Base-by-base conservation (phyloP, 2,888 invertebrate species). In the Microplitis deprimator region DNA sequence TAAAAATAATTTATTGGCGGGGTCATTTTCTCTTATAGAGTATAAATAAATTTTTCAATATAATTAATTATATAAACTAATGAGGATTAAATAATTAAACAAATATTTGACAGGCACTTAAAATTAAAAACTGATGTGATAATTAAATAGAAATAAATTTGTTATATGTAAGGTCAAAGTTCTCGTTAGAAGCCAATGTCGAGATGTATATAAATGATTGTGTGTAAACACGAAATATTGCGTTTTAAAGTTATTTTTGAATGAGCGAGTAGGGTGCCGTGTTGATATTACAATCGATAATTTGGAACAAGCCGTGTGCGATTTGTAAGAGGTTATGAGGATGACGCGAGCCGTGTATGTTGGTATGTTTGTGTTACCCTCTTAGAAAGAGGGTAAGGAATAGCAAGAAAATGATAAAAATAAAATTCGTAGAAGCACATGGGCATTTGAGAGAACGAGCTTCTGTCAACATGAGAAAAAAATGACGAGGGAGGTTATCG, bases 201-300 rank as follows among this genome's bases (percentile, higher is more conserved):
- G 68, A 41, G 41, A 16, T 40, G 17, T 13, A 68, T 40, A 65
- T 8, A 29, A 20, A 65, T 38, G 38, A 73, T 75, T 29, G 68
- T 68, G 17, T 17, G 10, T 13, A 13, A 10, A 60, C 75, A 75
- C 75, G 68, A 61, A 61, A 68, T 68, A 75, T 75, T 68, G 75
- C 61, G 75, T 68, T 38, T 68, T 68, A 7, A n/a, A 40, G 39
- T 68, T 40, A 40, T 40, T 50, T 50, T 8, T 13, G 13, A 50
- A 13, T 50, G 50, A 13, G 50, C 13, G 10, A 8, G 10, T 50
- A 50, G 10, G 50, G 67, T 29, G 50, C 38, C 38, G 13, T 67
- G 10, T 67, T 7, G 13, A 38, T 67, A 64, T 64, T 29, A 64
- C 1, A 64, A 50, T 50, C 50, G 50, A 50, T 50, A 50, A 13